Conservation (phyloP, 1,140 invertebrate species). For the Drosophila ironensis region DNA sequence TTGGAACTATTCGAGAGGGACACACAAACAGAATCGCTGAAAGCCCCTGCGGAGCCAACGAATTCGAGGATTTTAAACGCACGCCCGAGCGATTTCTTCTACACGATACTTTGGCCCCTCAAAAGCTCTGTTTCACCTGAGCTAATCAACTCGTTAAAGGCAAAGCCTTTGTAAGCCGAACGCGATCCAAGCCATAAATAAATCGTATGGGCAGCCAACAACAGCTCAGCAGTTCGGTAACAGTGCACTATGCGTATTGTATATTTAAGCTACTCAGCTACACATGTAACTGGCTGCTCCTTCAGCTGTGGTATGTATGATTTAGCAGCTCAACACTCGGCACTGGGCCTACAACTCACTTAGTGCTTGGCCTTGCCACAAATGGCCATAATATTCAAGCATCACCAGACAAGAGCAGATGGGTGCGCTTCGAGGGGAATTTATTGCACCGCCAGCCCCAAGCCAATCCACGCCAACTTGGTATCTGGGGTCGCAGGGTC, state of each 20-base stretch:
- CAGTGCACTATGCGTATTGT: constrained; percentile 14
- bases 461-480: neutral
- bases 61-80: constrained; percentile 5
- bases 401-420: neutral
- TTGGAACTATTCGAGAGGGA: constrained; percentile 8
- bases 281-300: constrained; percentile 24
- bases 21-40: constrained; percentile 6
- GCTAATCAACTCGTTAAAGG: constrained; percentile 17
- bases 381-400: constrained; percentile 60
- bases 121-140: neutral
- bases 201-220: neutral
- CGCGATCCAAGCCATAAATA: neutral
- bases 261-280: constrained; percentile 4
- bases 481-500: constrained; percentile 30
- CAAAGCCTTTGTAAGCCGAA: constrained; percentile 4
- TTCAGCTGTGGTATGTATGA: constrained; percentile 48
- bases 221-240: neutral
- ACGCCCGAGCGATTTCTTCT: neutral
- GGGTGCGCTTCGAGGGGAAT: constrained; percentile 18
- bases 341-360: constrained; percentile 76
- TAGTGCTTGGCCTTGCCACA: constrained; percentile 61
- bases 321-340: constrained; percentile 59
- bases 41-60: constrained; percentile 17
- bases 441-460: constrained; percentile 46
- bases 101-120: neutral